Evolutionary conservation across 2,113 vertebrate species (phyloP).

Genomic region (Hemiscyllium ocellatum): DNA sequence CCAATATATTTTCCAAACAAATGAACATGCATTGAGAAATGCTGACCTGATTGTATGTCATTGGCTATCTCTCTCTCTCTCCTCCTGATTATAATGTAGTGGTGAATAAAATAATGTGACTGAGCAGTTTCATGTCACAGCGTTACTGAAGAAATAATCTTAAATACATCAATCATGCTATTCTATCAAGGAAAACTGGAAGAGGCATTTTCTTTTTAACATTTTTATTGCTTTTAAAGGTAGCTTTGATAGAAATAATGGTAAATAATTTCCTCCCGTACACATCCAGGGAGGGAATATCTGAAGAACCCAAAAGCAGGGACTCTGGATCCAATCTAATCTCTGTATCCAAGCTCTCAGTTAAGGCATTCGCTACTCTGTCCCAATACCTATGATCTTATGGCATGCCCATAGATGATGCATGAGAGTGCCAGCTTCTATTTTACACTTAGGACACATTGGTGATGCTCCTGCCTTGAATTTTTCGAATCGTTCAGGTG

Average conservation of each 20-base stretch:
- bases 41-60: slow-evolving; percentile 9
- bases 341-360: no score
- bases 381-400: no score
- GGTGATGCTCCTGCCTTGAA: no score
- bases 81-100: not conserved
- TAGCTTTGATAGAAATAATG: not conserved
- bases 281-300: no score
- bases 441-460: no score
- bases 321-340: no score
- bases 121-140: not conserved
- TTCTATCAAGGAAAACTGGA: not conserved
- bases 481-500: no score
- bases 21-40: not conserved
- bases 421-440: no score
- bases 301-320: no score
- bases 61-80: not conserved
- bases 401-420: no score
- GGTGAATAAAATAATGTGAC: not conserved
- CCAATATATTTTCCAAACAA: not conserved
- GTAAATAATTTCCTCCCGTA: no score
- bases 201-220: slow-evolving; percentile 17
- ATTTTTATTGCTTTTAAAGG: not conserved
- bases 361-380: no score
- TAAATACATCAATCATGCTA: slow-evolving; percentile 4
- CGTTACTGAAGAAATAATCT: slow-evolving; percentile 17